Base-by-base conservation (phyloP, 1,140 invertebrate genomes). In the Hirudo medicinalis region DNA sequence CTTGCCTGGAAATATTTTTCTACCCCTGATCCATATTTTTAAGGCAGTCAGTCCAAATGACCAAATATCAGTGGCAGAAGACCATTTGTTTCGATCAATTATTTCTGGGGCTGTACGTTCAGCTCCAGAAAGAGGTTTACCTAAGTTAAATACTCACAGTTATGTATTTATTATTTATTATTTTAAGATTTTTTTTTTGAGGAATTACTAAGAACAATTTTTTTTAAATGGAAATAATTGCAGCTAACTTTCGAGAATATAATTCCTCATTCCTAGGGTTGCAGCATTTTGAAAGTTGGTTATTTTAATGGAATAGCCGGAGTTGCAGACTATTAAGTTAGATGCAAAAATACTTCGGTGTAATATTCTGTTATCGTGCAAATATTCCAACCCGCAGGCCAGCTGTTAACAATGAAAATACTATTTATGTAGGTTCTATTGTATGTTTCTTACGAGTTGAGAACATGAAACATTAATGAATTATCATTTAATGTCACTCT, bases 1-100 rank as follows among this genome's bases (percentile, higher is more conserved):
- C 43, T 49, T 49, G 29, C 57, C 57, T 63, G 57, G 57, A 63
- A 63, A 63, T 63, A 63, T 25, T 32, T 63, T 63, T 0, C 57
- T 13, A 0, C 57, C 57, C 22, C 57, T 22, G 8, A 63, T 11
- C 22, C 29, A 63, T 2, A 63, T 13, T 63, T 63, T 63, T n/a
- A 63, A 32, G 8, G 57, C 57, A 11, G 57, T 63, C 57, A 63
- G 22, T 63, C 57, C 57, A 63, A 63, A 63, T 11, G 29, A 63
- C 57, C 57, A 63, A 13, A 63, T 15, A n/a, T 63, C 57, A 15
- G 22, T 63, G 22, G 22, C 29, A 11, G 0, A 63, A 22, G 57
- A 63, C 11, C 20, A 63, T 63, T 63, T 32, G 11, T 63, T 63
- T 32, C 57, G 3, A 13, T 25, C 8, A 63, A 63, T 63, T 22